Base-by-base conservation (phyloP, 2,113 vertebrate species). In the Pachypanchax playfairii region DNA sequence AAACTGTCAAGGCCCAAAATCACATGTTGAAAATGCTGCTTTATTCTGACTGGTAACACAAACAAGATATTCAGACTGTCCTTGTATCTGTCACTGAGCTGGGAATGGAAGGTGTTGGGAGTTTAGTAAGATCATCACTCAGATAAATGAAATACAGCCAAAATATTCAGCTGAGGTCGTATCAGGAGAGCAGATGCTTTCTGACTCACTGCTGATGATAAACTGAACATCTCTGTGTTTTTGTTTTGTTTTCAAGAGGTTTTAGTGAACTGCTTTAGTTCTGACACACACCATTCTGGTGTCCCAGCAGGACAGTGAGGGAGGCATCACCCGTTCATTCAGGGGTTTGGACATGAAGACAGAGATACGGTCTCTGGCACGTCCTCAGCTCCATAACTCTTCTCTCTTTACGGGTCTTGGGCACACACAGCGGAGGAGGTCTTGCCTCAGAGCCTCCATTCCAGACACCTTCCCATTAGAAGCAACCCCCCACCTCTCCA, bases 401-500 rank as follows among this genome's bases (percentile, higher is more conserved):
- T 28, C 25, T 31, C 4, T 67, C 64, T 87, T 73, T 84, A 82
- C 67, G 59, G 61, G 80, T 42, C 52, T 35, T 35, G 71, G 77
- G 68, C 73, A 77, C 73, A 69, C 53, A 70, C 21, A 22, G 72
- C 56, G 61, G 65, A 61, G 44, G 65, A 80, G 68, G 85, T 78
- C 79, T 73, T 47, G 79, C 75, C 84, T 83, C 70, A 58, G 61
- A 73, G 85, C 80, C 84, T 84, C 78, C 71, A 66, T 71, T 70
- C 75, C 54, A 71, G 83, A 84, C 73, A 85, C 79, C 84, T 72
- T 82, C 73, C 80, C 65, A 86, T 82, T 77, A 70, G 44, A 59
- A n/a, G n/a, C n/a, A n/a, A n/a, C n/a, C n/a, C n/a, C n/a, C n/a
- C n/a, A 49, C 59, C 62, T 47, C 67, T 49, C 51, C 20, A 36